Evolutionary conservation across 2,888 invertebrate genomes (phyloP).

Genomic region (Scaptomyza flava): DNA sequence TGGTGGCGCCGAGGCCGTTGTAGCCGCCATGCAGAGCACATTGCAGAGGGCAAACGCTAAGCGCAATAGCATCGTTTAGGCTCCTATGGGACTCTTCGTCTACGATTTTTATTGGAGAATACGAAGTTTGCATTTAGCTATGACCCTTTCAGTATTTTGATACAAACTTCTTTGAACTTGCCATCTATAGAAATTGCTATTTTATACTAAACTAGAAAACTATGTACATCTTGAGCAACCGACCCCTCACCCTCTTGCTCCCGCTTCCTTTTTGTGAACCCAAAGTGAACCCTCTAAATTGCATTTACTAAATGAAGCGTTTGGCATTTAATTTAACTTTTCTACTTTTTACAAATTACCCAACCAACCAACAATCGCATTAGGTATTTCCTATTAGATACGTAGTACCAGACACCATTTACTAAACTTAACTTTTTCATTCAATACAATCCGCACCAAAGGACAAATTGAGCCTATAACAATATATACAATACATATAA

Average conservation of each 20-base stretch:
- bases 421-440: background rate
- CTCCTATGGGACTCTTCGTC: background rate
- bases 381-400: background rate
- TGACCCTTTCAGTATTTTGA: background rate
- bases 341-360: background rate
- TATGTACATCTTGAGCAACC: too few relatives aligned
- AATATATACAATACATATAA: conserved; percentile 4
- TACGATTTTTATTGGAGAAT: too few relatives aligned
- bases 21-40: conserved; percentile 80
- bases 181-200: background rate
- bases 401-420: background rate
- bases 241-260: too few relatives aligned
- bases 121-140: too few relatives aligned
- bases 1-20: conserved; percentile 81
- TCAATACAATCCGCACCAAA: conserved; percentile 60
- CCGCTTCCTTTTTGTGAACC: too few relatives aligned
- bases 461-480: conserved; percentile 58
- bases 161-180: background rate
- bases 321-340: background rate
- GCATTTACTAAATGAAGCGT: conserved; percentile 27
- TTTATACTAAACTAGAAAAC: too few relatives aligned
- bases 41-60: conserved; percentile 75
- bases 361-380: conserved; percentile 16
- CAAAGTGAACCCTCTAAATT: conserved; percentile 22
- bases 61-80: conserved; percentile 79